phyloP scores from a whole-genome alignment of 1,140 invertebrate genomes.

The Drosophila bocki region DNA sequence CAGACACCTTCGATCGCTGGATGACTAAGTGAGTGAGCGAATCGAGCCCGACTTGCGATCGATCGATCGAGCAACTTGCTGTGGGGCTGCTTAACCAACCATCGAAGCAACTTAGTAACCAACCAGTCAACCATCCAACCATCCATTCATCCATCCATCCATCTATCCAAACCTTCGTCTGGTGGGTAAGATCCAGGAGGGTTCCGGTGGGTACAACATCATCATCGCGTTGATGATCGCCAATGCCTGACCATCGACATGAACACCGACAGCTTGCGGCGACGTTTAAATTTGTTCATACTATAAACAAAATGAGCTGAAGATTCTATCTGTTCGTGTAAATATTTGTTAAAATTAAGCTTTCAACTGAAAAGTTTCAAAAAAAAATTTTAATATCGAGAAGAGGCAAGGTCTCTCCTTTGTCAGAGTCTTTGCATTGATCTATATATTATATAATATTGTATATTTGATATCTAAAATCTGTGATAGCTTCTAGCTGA shows the following conservation, averaged over 20 bases:
- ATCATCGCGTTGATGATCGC: conserved; percentile 60
- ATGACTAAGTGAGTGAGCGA: conserved; percentile 57
- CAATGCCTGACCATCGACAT: conserved; percentile 66
- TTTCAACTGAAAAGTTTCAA: conserved; percentile 74
- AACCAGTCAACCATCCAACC: conserved; percentile 1
- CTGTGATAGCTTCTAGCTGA: conserved; percentile 5
- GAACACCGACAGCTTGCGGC: conserved; percentile 66
- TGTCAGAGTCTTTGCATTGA: neutral
- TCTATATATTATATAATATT: conserved; percentile 1
- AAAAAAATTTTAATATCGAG: conserved; percentile 47
- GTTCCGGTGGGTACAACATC: conserved; percentile 12
- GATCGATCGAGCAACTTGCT: conserved; percentile 61
- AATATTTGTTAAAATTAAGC: conserved; percentile 81
- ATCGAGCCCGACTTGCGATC: conserved; percentile 44
- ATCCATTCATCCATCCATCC: conserved; percentile 1
- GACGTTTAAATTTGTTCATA: conserved; percentile 78
- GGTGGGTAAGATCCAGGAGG: conserved; percentile 1
- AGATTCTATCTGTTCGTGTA: conserved; percentile 78
- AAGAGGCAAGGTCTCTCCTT: neutral
- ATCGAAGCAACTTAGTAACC: conserved; percentile 3
- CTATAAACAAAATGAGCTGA: conserved; percentile 74
- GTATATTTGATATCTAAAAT: neutral
- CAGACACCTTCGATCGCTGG: conserved; percentile 3
- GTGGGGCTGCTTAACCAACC: conserved; percentile 50
- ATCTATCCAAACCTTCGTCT: neutral